These are phyloP conservation scores for Stomatorhinus ivindoensis DNA, from an alignment of 2,113 vertebrate species.

Conservation along the genomic window DNA sequence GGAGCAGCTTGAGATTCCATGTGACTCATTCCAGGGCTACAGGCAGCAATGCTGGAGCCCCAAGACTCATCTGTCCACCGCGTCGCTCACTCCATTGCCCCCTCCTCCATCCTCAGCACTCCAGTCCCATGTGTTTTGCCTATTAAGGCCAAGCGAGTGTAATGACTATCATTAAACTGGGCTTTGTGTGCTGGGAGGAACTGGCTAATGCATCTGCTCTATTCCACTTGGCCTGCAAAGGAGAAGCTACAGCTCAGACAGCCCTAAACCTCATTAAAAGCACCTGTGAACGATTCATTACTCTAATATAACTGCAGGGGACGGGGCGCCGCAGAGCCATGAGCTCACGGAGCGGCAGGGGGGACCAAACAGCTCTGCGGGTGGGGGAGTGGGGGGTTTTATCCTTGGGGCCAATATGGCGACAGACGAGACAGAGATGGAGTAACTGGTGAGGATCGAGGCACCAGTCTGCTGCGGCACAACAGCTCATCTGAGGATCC, in stretches of 20 bases:
- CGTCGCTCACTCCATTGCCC: not conserved
- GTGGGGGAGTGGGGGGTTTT: slow-evolving; percentile 49
- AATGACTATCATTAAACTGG: slow-evolving; percentile 61
- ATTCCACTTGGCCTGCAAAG: slow-evolving; percentile 67
- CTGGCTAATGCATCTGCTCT: slow-evolving; percentile 59
- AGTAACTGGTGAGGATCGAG: slow-evolving; percentile 19
- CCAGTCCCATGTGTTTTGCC: slow-evolving; percentile 39
- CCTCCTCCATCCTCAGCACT: slow-evolving; percentile 28
- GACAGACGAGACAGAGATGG: slow-evolving; percentile 22
- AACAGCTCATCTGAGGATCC: not conserved
- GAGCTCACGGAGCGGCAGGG: slow-evolving; percentile 56
- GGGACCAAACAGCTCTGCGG: slow-evolving; percentile 44
- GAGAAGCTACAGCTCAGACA: slow-evolving; percentile 64
- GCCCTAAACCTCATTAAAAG: slow-evolving; percentile 73
- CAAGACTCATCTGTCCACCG: not conserved
- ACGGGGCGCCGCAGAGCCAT: slow-evolving; percentile 42
- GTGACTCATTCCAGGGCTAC: slow-evolving; percentile 16
- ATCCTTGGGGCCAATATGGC: slow-evolving; percentile 25
- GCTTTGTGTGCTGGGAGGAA: slow-evolving; percentile 52
- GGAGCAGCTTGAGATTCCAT: slow-evolving; percentile 7
- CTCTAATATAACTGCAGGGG: slow-evolving; percentile 76
- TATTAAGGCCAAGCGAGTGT: slow-evolving; percentile 54
- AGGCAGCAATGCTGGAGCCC: not conserved
- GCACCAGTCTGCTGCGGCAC: slow-evolving; percentile 2
- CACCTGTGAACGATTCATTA: slow-evolving; percentile 86